Evolutionary conservation across 2,888 invertebrate genomes (phyloP).

Genomic region (Ophion ventricosus): DNA sequence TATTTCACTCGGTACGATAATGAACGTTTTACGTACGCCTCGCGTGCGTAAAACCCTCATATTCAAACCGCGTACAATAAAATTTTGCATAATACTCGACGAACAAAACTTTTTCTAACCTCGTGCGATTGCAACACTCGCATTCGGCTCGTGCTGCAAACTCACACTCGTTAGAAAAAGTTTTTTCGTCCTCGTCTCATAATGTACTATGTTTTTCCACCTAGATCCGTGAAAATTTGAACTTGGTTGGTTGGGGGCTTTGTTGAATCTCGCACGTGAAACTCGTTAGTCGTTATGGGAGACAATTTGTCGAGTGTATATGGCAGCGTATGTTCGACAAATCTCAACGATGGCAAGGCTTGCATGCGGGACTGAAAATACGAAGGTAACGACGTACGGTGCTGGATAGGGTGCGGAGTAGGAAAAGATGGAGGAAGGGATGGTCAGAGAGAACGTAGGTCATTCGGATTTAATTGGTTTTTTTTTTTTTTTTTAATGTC

Average conservation of each 20-base stretch:
- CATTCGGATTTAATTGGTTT: conserved; percentile 73
- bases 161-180: too few species aligned
- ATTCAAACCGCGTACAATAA: too few species aligned
- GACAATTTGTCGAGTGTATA: conserved; percentile 22
- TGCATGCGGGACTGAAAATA: conserved; percentile 39
- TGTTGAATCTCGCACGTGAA: background rate
- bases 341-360: conserved; percentile 3
- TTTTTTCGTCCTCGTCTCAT: too few species aligned
- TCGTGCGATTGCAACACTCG: too few species aligned
- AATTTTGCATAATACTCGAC: too few species aligned
- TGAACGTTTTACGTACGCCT: too few species aligned
- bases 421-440: conserved; percentile 14
- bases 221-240: background rate
- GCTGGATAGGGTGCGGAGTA: conserved; percentile 25
- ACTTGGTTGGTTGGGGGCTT: conserved; percentile 3
- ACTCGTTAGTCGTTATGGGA: conserved; percentile 28
- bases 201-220: too few species aligned
- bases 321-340: conserved; percentile 9
- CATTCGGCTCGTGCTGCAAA: too few species aligned
- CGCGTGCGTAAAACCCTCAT: too few species aligned
- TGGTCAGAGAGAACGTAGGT: conserved; percentile 42
- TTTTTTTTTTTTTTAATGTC: too few species aligned
- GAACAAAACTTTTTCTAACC: too few species aligned
- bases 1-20: too few species aligned
- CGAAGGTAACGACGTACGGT: conserved; percentile 38